Percentiles rank a stretch among this genome's conserved stretches.
These are phyloP conservation scores for Strongylocentrotus purpuratus DNA, from an alignment of 35 echinoderm and acorn worm genomes.

Conservation along the genomic window DNA sequence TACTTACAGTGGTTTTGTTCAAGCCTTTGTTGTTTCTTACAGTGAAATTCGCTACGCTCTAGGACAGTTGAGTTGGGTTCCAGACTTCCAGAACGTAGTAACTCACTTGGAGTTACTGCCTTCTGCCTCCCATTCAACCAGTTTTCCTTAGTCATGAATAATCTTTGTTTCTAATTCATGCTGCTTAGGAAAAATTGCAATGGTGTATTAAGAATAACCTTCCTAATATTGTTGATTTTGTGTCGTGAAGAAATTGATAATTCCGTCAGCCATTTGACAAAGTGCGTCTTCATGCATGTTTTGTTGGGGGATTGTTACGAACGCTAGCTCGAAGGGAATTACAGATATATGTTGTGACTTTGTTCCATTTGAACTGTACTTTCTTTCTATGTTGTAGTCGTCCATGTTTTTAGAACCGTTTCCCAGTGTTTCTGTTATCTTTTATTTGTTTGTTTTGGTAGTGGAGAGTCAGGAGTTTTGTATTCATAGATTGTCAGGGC, in stretches of 20 bases:
- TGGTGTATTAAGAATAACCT: not conserved
- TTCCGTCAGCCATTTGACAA: not conserved
- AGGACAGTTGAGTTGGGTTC: not conserved
- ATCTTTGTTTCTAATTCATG: not conserved
- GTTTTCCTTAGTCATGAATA: not conserved
- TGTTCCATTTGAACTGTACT: not conserved
- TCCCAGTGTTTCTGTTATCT: not conserved
- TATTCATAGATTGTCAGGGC: not conserved
- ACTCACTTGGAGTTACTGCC: not conserved
- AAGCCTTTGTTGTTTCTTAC: not conserved
- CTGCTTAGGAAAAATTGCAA: not conserved
- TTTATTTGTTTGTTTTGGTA: not conserved
- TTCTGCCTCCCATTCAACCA: not conserved
- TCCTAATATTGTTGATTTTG: not conserved
- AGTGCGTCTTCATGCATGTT: not conserved
- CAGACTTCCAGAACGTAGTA: not conserved
- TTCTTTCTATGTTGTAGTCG: not conserved
- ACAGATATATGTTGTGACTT: not conserved
- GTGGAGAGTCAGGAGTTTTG: not conserved
- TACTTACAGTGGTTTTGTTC: not conserved
- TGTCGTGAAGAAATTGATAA: not conserved
- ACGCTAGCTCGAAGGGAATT: not conserved
- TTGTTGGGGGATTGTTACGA: not conserved
- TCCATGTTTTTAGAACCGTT: not conserved
- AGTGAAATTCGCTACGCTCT: not conserved